Percentiles rank a stretch among this genome's conserved stretches.
These are phyloP conservation scores for Drosophila borealis DNA, from an alignment of 2,888 invertebrate genomes.

Conservation along the genomic window DNA sequence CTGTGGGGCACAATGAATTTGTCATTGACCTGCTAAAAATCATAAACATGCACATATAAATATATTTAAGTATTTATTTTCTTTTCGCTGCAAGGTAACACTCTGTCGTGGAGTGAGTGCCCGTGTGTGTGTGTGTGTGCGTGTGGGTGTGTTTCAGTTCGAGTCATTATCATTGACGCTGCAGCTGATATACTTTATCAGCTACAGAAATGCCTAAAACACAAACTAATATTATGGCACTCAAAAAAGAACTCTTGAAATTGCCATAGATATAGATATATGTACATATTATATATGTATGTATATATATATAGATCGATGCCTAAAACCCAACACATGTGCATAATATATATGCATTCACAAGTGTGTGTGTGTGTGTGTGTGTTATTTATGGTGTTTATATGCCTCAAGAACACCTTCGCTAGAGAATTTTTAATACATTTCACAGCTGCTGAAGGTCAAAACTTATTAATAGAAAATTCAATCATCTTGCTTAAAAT, in stretches of 20 bases:
- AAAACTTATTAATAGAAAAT: slow-evolving; percentile 79
- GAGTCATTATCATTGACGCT: slow-evolving; percentile 40
- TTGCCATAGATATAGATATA: slow-evolving; percentile 28
- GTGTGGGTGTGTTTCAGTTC: slow-evolving; percentile 9
- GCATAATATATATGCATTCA: neutral
- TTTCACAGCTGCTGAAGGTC: slow-evolving; percentile 73
- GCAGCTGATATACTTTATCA: slow-evolving; percentile 68
- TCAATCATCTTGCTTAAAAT: slow-evolving; percentile 77
- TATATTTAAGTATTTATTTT: slow-evolving; percentile 39
- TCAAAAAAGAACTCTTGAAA: slow-evolving; percentile 27
- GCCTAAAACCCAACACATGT: slow-evolving; percentile 3
- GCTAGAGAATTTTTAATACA: slow-evolving; percentile 53
- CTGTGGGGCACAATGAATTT: slow-evolving; percentile 53
- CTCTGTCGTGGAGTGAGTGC: neutral
- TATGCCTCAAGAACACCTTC: slow-evolving; percentile 70
- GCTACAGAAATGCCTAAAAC: slow-evolving; percentile 44
- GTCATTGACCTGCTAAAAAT: slow-evolving; percentile 72
- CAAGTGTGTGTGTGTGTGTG: slow-evolving; percentile 8
- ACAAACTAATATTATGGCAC: slow-evolving; percentile 34
- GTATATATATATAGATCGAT: slow-evolving; percentile 16
- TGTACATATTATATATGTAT: slow-evolving; percentile 13
- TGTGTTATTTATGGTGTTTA: slow-evolving; percentile 53
- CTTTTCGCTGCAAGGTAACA: slow-evolving; percentile 51
- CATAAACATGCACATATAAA: slow-evolving; percentile 25
- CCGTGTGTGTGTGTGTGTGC: slow-evolving; percentile 10